Base-by-base conservation (phyloP, 2,888 invertebrate genomes). In the Anthophora plumipes region DNA sequence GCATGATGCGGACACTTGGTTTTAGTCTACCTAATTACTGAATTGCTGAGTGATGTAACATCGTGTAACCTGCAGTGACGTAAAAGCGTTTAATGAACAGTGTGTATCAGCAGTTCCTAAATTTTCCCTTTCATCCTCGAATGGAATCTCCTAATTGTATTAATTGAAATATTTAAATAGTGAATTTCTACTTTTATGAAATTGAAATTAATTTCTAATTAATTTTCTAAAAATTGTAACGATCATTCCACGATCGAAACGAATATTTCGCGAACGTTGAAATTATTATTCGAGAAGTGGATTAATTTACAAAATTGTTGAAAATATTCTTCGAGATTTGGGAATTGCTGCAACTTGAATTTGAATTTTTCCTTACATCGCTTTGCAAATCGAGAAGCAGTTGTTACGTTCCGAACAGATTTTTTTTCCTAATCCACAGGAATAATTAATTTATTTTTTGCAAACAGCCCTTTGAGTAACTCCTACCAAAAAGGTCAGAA, bases 1-100 rank as follows among this genome's bases (percentile, higher is more conserved):
- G 78, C 80, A 80, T 72, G 78, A 59, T 64, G 63, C 80, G 66
- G 59, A 59, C 41, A 68, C 25, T 59, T 78, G 73, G 46, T 78
- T 78, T 73, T 73, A 67, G 67, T 59, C 68, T 64, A 66, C 14
- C 50, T 67, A 68, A 78, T 80, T 64, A 57, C 37, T 54, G 71
- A 69, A 48, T 68, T 60, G 57, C 67, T 41, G 77, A 72, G 72
- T 57, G 77, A 78, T 54, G 64, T 69, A 81, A 70, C 31, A 54
- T 46, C 64, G 55, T 37, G 46, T 72, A 64, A 72, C 64, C 55
- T 20, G 72, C 14, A 60, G 39, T 25, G 37, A 41, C 54, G 41
- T 41, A 31, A 48, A 31, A 57, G 57, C 59, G 73, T 66, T 31
- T 60, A 66, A 66, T 14, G 59, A 59, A 71, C 55, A n/a, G n/a